Conservation (phyloP, 2,113 vertebrate species). For the Myrmecobius fasciatus region DNA sequence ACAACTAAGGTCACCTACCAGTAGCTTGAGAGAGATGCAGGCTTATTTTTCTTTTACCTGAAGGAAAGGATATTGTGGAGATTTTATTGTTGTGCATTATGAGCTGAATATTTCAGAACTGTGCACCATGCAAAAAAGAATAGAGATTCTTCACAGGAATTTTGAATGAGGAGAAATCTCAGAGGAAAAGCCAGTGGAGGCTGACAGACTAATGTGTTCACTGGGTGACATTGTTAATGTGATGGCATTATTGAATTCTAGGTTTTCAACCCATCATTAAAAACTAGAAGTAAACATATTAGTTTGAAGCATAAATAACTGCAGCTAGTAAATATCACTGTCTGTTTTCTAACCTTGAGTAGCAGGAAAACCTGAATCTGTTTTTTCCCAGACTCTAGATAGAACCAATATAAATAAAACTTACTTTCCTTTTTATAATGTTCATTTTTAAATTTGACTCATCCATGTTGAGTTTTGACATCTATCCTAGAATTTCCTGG, state of each 20-base stretch:
- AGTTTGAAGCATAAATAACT: not conserved
- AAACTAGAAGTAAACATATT: slow-evolving; percentile 15
- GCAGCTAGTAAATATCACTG: not conserved
- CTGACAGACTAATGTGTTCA: slow-evolving; percentile 25
- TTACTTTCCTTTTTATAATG: slow-evolving; percentile 32
- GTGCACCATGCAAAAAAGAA: not conserved
- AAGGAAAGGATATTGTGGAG: slow-evolving; percentile 38
- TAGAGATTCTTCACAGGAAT: slow-evolving; percentile 10
- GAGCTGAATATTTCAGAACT: slow-evolving; percentile 48
- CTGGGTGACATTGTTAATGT: slow-evolving; percentile 21
- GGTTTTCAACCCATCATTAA: slow-evolving; percentile 26
- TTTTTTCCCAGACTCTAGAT: not conserved
- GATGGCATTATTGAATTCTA: slow-evolving; percentile 7
- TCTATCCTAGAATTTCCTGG: not conserved
- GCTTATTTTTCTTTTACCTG: slow-evolving; percentile 60
- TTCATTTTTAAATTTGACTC: slow-evolving; percentile 47
- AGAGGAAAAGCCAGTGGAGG: slow-evolving; percentile 28
- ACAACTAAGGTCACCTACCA: slow-evolving; percentile 76
- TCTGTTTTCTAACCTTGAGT: not conserved
- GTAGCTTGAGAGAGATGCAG: slow-evolving; percentile 36
- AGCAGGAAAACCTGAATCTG: slow-evolving; percentile 25
- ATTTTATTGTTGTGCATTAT: slow-evolving; percentile 45
- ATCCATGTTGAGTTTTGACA: slow-evolving; percentile 36
- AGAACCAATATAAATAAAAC: not conserved
- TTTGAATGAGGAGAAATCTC: slow-evolving; percentile 21